Percentiles rank a stretch among this genome's conserved stretches.
Evolutionary conservation across 2,113 vertebrate species (phyloP).

Genomic region (Peromyscus californicus): DNA sequence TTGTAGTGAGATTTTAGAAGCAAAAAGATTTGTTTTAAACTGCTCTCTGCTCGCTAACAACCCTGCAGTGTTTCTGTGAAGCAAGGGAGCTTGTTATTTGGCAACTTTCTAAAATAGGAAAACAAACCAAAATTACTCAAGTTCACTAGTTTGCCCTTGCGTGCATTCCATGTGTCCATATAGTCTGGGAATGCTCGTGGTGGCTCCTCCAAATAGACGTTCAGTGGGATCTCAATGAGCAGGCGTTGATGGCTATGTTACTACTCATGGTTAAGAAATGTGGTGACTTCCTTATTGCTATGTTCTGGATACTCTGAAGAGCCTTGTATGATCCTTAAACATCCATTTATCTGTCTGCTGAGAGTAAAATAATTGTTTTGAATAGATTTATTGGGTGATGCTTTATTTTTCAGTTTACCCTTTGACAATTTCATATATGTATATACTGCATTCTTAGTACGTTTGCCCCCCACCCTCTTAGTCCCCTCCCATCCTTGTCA

Average conservation of each 20-base stretch:
- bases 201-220: neutral
- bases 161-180: neutral
- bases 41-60: constrained; percentile 2
- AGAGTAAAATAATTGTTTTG: neutral
- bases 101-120: constrained; percentile 22
- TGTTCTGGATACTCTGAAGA: constrained; percentile 1
- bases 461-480: neutral
- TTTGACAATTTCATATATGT: neutral
- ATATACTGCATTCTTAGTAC: neutral
- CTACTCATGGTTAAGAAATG: neutral
- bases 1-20: constrained; percentile 48
- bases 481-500: neutral
- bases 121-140: neutral
- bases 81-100: constrained; percentile 2
- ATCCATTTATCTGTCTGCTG: neutral
- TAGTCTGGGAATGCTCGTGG: neutral
- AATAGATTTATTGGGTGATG: neutral
- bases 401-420: neutral
- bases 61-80: constrained; percentile 28
- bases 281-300: neutral
- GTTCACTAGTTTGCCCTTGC: constrained; percentile 12
- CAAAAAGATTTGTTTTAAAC: constrained; percentile 58
- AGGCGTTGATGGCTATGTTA: neutral
- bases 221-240: neutral
- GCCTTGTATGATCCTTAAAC: neutral